phyloP scores from a whole-genome alignment of 2,797 vertebrate genomes.

The Enteromius thamalakanensis region DNA sequence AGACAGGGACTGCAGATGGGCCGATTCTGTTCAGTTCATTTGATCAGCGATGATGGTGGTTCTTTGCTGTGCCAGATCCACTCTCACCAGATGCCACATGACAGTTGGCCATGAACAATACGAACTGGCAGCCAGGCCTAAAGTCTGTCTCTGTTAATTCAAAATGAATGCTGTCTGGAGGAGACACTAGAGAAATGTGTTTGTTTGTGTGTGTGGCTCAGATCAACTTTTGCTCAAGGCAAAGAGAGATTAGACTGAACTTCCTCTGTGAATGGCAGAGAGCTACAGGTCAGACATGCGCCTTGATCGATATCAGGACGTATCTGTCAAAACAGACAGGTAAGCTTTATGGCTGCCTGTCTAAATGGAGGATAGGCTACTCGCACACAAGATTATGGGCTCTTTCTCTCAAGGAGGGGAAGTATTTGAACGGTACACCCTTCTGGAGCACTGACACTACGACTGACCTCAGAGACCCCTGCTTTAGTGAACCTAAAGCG shows the following conservation, averaged over 20 bases:
- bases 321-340: conserved; percentile 50
- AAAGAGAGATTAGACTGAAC: conserved; percentile 46
- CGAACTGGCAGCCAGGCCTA: conserved; percentile 52
- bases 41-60: conserved; percentile 53
- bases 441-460: conserved; percentile 11
- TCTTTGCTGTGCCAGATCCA: conserved; percentile 46
- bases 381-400: conserved; percentile 30
- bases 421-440: conserved; percentile 32
- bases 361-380: conserved; percentile 36
- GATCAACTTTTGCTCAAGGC: conserved; percentile 47
- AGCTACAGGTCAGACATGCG: conserved; percentile 36
- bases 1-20: conserved; percentile 26
- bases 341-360: conserved; percentile 20
- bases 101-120: conserved; percentile 57
- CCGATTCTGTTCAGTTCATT: conserved; percentile 37
- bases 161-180: conserved; percentile 35
- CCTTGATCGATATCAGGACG: conserved; percentile 40
- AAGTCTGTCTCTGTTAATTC: conserved; percentile 57
- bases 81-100: conserved; percentile 60
- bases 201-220: conserved; percentile 31
- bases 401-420: conserved; percentile 19
- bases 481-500: background rate
- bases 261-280: conserved; percentile 46
- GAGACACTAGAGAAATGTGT: conserved; percentile 28
- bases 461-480: background rate